Evolutionary conservation across 2,888 invertebrate genomes (phyloP).

Genomic region (Eupeodes luniger): DNA sequence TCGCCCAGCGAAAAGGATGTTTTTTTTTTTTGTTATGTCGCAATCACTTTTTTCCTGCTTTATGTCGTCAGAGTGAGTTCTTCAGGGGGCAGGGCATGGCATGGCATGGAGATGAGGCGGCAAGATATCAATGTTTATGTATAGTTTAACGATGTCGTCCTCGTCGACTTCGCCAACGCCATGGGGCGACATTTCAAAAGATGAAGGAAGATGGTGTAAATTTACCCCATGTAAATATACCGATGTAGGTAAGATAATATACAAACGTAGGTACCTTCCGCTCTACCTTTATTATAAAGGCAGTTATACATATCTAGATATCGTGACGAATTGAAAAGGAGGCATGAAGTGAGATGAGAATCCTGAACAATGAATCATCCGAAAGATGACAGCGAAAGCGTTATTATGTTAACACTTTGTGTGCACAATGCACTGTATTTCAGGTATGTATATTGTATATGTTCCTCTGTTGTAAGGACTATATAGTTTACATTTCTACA

Average conservation of each 20-base stretch:
- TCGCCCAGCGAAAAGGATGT: conserved; percentile 43
- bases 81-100: too few species aligned
- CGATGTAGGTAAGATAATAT: not conserved
- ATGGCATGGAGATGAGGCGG: conserved; percentile 23
- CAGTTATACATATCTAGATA: not conserved
- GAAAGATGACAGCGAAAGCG: conserved; percentile 59
- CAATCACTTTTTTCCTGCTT: conserved; percentile 18
- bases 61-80: not conserved
- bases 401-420: conserved; percentile 58
- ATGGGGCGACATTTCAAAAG: not conserved
- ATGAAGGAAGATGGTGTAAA: conserved; percentile 9
- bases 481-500: conserved; percentile 26
- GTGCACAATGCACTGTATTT: conserved; percentile 31
- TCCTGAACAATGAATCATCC: conserved; percentile 66
- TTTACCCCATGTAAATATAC: conserved; percentile 27
- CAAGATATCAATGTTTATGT: conserved; percentile 59
- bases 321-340: conserved; percentile 12
- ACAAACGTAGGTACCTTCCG: not conserved
- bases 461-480: too few species aligned
- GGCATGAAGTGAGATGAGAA: conserved; percentile 32
- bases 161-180: conserved; percentile 18
- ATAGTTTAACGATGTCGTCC: conserved; percentile 38
- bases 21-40: conserved; percentile 13
- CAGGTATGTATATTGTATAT: conserved; percentile 23
- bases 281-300: not conserved